phyloP scores from a whole-genome alignment of 2,113 vertebrate genomes.

The Haplochromis vanheusdeni region DNA sequence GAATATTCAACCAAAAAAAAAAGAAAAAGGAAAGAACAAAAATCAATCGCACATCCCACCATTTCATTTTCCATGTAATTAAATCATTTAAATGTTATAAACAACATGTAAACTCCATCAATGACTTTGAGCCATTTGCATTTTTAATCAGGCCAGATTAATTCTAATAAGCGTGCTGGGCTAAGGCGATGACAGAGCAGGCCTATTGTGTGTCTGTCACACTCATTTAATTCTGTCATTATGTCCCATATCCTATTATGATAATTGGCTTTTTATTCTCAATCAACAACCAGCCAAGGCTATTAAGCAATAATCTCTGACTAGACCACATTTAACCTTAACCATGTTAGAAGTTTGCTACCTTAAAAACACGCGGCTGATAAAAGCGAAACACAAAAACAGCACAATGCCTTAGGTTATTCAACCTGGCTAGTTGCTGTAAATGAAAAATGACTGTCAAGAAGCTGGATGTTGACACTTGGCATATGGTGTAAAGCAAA shows the following conservation, averaged over 20 bases:
- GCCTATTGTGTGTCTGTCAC: conserved; percentile 68
- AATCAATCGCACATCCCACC: conserved; percentile 43
- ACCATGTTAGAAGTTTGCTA: conserved; percentile 28
- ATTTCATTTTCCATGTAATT: conserved; percentile 75
- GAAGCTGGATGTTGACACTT: conserved; percentile 49
- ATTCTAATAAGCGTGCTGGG: conserved; percentile 67
- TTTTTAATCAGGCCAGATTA: conserved; percentile 74
- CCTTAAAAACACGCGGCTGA: background rate
- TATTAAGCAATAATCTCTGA: conserved; percentile 67
- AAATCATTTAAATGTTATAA: conserved; percentile 71
- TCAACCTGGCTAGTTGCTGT: background rate
- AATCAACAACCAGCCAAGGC: conserved; percentile 65
- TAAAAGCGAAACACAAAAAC: background rate
- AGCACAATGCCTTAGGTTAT: background rate
- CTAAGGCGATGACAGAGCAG: conserved; percentile 61
- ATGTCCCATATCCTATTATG: conserved; percentile 70
- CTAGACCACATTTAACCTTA: conserved; percentile 57
- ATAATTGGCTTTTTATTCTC: conserved; percentile 67
- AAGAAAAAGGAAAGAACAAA: background rate
- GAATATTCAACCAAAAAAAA: conserved; percentile 33
- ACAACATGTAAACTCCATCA: conserved; percentile 71
- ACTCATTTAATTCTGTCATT: conserved; percentile 69
- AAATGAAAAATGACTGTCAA: conserved; percentile 54
- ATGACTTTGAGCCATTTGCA: conserved; percentile 71
- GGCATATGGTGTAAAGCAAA: conserved; percentile 45